Evolutionary conservation across 2,797 vertebrate species (phyloP), one percentile per base, ranked within the genome.

Genomic region (Sebastes kiyomatsui): DNA sequence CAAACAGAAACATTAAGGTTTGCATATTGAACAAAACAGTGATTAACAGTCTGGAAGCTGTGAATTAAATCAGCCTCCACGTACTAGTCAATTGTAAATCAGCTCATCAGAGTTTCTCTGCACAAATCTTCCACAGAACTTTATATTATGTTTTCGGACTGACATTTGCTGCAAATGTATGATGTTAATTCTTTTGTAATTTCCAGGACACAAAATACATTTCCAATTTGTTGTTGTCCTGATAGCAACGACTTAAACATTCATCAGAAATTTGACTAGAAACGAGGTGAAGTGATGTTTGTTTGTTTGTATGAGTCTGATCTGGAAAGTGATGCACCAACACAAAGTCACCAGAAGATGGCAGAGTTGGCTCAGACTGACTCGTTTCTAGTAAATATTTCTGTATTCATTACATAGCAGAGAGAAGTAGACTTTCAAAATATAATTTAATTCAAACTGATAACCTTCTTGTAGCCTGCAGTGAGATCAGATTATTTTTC

Each of bases 301-400:
- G n/a, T 33, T 42, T 42, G 33, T 33, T 33, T 33, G 10, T 35
- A 13, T 35, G 13, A 2, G 38, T 16, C 38, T 42, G 38, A 42
- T 16, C 38, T 42, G 38, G 38, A 42, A 42, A 42, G n/a, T 28
- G n/a, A 20, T 76, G 77, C 72, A 82, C 27, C 25, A 46, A 62
- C 32, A 54, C 12, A 69, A 32, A 84, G 20, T 38, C 1, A 67
- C 82, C 78, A 89, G 54, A 10, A 35, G 85, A 60, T 75, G 87
- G 72, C 83, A 83, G 76, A 66, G 70, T 80, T 87, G 52, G 11
- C 18, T 68, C 18, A 56, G 8, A 65, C 14, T 38, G 18, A 61
- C 9, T 52, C 8, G 18, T 33, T 28, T 27, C 1, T 30, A 12
- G 12, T 35, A 66, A 61, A 42, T n/a, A 4, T 27, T 22, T 18